A percentile compares a stretch with the other conserved stretches of the same genome.
Conservation (phyloP, 1,140 invertebrate genomes). For the Cydia pomonella region DNA sequence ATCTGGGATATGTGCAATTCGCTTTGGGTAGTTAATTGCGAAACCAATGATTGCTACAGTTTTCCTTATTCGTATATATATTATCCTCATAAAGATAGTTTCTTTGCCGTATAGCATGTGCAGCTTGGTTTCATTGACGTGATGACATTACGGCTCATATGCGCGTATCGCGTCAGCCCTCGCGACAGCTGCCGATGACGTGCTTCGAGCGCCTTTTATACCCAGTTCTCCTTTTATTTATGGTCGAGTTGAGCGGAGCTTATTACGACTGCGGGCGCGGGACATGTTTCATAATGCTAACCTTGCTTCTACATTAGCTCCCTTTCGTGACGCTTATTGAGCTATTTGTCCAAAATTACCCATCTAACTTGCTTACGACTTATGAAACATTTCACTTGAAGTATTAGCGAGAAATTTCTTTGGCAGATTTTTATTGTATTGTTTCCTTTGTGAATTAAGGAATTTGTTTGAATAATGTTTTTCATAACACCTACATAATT, state of each 20-base stretch:
- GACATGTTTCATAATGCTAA: slow-evolving; percentile 64
- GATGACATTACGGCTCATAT: slow-evolving; percentile 27
- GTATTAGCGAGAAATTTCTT: slow-evolving; percentile 13
- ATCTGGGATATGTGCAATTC: no score
- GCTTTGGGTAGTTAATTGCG: background rate
- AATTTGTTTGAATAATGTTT: slow-evolving; percentile 4
- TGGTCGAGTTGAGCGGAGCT: slow-evolving; percentile 65
- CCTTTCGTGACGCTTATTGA: slow-evolving; percentile 60
- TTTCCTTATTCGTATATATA: background rate
- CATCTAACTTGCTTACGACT: slow-evolving; percentile 35
- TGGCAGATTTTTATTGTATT: slow-evolving; percentile 29
- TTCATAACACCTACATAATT: no score
- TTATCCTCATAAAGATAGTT: background rate
- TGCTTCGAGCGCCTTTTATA: slow-evolving; percentile 58
- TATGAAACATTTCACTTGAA: slow-evolving; percentile 27
- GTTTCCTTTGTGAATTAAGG: background rate
- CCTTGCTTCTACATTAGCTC: slow-evolving; percentile 49
- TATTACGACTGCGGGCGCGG: slow-evolving; percentile 62
- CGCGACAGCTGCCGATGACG: slow-evolving; percentile 68
- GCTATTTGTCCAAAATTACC: slow-evolving; percentile 47
- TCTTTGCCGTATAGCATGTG: background rate
- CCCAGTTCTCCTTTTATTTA: slow-evolving; percentile 66
- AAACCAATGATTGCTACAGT: background rate
- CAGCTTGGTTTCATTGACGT: background rate
- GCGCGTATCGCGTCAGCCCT: slow-evolving; percentile 48